Evolutionary conservation across 2,797 vertebrate species (phyloP).

Genomic region (Poeciliopsis turneri): DNA sequence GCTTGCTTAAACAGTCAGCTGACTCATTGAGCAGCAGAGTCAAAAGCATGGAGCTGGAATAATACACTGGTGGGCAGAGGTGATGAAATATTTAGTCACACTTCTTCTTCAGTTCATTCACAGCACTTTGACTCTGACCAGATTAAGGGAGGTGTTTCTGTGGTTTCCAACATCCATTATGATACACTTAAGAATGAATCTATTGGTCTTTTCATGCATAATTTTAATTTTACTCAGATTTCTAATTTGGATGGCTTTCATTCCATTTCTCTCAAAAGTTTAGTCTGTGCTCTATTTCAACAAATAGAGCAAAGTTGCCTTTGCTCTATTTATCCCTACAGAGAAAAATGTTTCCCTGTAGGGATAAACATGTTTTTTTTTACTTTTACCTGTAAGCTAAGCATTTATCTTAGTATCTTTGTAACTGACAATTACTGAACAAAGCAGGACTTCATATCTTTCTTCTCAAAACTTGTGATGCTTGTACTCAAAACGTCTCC

Average conservation of each 20-base stretch:
- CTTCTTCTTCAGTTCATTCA: not conserved
- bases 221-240: not conserved
- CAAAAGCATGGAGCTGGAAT: not conserved
- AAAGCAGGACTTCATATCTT: too few species aligned
- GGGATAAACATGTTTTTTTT: not conserved
- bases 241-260: not conserved
- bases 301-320: too few species aligned
- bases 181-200: not conserved
- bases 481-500: too few species aligned
- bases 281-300: not conserved
- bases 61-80: not conserved
- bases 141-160: not conserved
- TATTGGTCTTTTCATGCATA: not conserved
- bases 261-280: not conserved
- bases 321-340: too few species aligned
- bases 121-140: not conserved
- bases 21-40: slow-evolving; percentile 14
- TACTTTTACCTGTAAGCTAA: not conserved
- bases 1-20: slow-evolving; percentile 17
- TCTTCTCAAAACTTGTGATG: too few species aligned
- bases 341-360: too few species aligned
- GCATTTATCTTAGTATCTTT: not conserved
- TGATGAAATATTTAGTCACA: slow-evolving; percentile 32
- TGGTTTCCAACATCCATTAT: not conserved
- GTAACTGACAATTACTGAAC: not conserved